A percentile compares a stretch with the other conserved stretches of the same genome.
Conservation (phyloP, 2,797 vertebrate genomes). For the Cossypha polioptera region DNA sequence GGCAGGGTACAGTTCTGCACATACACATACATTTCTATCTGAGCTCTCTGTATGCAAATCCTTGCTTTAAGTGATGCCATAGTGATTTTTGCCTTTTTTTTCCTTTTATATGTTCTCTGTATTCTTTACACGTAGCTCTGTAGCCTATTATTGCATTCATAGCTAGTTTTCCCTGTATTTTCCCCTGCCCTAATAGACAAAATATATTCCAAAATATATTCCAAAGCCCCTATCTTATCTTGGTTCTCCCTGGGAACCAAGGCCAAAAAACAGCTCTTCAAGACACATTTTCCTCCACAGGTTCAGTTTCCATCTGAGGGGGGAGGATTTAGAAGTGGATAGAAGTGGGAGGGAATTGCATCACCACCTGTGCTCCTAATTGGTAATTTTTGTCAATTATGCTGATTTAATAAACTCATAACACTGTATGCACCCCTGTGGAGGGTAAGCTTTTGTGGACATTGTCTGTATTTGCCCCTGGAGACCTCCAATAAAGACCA, state of each 20-base stretch:
- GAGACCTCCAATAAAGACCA: background rate
- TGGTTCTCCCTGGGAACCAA: background rate
- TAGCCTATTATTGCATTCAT: background rate
- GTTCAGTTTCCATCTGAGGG: background rate
- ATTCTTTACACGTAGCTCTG: background rate
- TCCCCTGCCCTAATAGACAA: background rate
- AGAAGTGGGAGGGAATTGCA: background rate
- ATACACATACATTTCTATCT: background rate
- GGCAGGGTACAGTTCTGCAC: background rate
- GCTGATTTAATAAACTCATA: background rate
- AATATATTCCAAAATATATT: background rate
- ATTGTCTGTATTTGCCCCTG: background rate
- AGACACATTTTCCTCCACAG: background rate
- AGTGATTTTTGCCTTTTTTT: background rate
- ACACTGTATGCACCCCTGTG: accelerated
- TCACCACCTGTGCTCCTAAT: background rate
- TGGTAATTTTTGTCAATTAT: background rate
- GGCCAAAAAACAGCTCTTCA: background rate
- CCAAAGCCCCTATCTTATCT: background rate
- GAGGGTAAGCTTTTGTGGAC: background rate
- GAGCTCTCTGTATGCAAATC: background rate
- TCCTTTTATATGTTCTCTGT: background rate
- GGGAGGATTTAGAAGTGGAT: background rate
- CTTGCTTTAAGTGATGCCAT: background rate
- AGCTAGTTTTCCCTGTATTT: background rate